Evolutionary conservation across 2,797 vertebrate species (phyloP).

Genomic region (Mustela erminea): DNA sequence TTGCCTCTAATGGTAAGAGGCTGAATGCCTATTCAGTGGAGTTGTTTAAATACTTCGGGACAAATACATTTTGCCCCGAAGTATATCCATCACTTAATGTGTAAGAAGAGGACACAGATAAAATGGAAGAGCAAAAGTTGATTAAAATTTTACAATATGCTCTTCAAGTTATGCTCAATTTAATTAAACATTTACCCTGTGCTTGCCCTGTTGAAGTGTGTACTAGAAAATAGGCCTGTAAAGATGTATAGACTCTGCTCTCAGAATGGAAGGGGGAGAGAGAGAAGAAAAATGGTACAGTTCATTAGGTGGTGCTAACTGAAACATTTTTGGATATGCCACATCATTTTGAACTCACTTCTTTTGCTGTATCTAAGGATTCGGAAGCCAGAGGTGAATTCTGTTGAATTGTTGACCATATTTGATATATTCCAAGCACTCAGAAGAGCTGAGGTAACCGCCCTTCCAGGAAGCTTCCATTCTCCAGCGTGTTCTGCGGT

Average conservation of each 20-base stretch:
- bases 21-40: not conserved
- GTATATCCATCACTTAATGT: not conserved
- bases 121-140: not conserved
- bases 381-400: not conserved
- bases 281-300: not conserved
- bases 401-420: conserved; percentile 52
- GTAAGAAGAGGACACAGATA: not conserved
- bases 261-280: not conserved
- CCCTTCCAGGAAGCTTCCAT: conserved; percentile 65
- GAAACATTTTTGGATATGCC: not conserved
- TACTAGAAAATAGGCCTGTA: not conserved
- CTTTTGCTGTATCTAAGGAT: not conserved
- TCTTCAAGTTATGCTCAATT: not conserved
- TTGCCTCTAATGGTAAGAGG: not conserved
- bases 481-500: conserved; percentile 19
- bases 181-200: conserved; percentile 47
- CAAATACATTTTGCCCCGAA: not conserved
- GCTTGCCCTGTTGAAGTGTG: not conserved
- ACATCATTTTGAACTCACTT: not conserved
- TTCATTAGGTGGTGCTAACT: not conserved
- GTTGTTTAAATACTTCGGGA: not conserved
- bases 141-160: conserved; percentile 28
- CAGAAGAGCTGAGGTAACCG: conserved; percentile 63
- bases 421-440: conserved; percentile 1
- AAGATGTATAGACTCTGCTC: not conserved